Evolutionary conservation across 2,113 vertebrate species (phyloP).

Genomic region (Trogon melanurus): DNA sequence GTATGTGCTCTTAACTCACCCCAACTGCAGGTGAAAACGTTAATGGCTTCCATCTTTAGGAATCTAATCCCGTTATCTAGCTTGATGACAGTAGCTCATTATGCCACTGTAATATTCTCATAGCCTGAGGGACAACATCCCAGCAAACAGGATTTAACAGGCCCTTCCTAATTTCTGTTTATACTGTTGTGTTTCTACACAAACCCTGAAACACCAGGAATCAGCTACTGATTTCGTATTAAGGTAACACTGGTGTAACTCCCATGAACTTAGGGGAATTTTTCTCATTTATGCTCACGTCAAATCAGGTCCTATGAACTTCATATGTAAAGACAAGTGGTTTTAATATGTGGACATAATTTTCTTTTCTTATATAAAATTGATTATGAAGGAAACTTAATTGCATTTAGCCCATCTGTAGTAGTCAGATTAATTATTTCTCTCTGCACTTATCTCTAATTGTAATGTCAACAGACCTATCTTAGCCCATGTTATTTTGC

Average conservation of each 20-base stretch:
- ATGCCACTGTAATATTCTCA: neutral
- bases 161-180: neutral
- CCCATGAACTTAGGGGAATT: neutral
- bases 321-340: neutral
- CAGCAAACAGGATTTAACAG: neutral
- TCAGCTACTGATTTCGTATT: neutral
- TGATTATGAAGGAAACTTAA: slow-evolving; percentile 50
- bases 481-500: slow-evolving; percentile 28
- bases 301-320: neutral
- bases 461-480: slow-evolving; percentile 64
- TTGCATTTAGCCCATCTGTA: slow-evolving; percentile 50
- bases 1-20: neutral
- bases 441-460: slow-evolving; percentile 57
- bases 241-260: neutral
- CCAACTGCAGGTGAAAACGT: neutral
- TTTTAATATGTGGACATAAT: slow-evolving; percentile 25
- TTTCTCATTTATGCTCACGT: neutral
- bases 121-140: neutral
- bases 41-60: neutral
- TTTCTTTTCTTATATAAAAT: slow-evolving; percentile 32
- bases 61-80: neutral
- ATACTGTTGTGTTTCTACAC: neutral
- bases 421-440: slow-evolving; percentile 57
- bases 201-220: neutral
- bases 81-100: neutral